A percentile compares a stretch with the other conserved stretches of the same genome.
Conservation (phyloP, 2,113 vertebrate species). For the Sminthopsis crassicaudata region DNA sequence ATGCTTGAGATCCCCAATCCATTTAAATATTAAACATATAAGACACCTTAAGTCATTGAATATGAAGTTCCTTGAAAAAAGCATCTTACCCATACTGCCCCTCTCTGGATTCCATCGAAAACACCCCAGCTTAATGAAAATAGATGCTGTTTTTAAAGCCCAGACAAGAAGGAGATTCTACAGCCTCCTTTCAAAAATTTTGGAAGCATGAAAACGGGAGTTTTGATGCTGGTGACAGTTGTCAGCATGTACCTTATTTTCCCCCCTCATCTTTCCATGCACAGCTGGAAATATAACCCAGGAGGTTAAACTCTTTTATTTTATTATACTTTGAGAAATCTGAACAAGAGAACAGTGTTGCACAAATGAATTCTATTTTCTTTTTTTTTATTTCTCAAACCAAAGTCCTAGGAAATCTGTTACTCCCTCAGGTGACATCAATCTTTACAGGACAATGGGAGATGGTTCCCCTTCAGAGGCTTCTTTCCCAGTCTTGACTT, state of each 20-base stretch:
- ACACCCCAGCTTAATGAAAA: constrained; percentile 21
- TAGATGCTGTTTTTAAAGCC: constrained; percentile 31
- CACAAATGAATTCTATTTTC: constrained; percentile 48
- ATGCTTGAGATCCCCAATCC: neutral
- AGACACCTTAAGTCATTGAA: neutral
- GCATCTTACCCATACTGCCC: constrained; percentile 33
- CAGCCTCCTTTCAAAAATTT: constrained; percentile 29
- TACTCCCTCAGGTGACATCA: constrained; percentile 23
- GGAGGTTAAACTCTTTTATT: constrained; percentile 37
- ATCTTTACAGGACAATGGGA: constrained; percentile 52
- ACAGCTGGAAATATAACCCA: constrained; percentile 57
- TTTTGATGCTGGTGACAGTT: constrained; percentile 9
- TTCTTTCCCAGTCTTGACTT: constrained; percentile 39
- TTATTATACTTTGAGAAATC: constrained; percentile 48
- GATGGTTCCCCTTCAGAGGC: constrained; percentile 21
- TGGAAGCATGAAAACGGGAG: constrained; percentile 37
- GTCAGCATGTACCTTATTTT: constrained; percentile 56
- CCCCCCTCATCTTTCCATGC: constrained; percentile 51
- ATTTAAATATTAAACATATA: neutral
- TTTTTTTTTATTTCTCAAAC: constrained; percentile 42
- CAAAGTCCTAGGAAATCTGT: neutral
- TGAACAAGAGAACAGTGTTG: constrained; percentile 44
- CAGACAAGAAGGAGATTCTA: constrained; percentile 27
- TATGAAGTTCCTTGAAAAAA: constrained; percentile 13
- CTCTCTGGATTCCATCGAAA: constrained; percentile 30